Conservation (phyloP, 2,113 vertebrate species). For the Azemiops feae region DNA sequence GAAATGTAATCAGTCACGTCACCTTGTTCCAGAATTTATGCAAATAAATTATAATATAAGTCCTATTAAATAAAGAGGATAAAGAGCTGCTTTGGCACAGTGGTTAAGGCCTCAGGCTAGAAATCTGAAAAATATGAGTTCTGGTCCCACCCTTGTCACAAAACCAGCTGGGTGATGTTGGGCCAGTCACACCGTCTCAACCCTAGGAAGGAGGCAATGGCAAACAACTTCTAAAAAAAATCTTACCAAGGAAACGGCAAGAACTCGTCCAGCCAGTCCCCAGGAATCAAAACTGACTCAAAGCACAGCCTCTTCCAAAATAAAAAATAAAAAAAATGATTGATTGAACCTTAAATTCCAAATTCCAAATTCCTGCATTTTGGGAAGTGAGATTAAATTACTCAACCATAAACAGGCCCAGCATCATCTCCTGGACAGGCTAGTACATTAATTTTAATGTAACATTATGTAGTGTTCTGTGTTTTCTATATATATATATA, state of each 20-base stretch:
- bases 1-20: background rate
- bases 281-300: background rate
- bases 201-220: background rate
- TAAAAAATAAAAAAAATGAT: background rate
- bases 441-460: background rate
- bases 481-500: background rate
- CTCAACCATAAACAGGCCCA: background rate
- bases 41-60: background rate
- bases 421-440: background rate
- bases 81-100: background rate
- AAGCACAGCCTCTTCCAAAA: background rate
- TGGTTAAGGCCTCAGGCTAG: background rate
- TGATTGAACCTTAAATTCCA: background rate
- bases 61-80: background rate
- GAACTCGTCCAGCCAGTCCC: background rate
- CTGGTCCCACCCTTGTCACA: background rate
- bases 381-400: background rate
- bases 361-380: background rate
- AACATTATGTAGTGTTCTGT: background rate
- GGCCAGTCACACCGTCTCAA: background rate
- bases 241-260: background rate
- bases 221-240: background rate
- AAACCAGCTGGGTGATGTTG: background rate
- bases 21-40: background rate
- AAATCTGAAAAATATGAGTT: background rate